Base-by-base conservation (phyloP, 2,113 vertebrate species). In the Podocnemis expansa region DNA sequence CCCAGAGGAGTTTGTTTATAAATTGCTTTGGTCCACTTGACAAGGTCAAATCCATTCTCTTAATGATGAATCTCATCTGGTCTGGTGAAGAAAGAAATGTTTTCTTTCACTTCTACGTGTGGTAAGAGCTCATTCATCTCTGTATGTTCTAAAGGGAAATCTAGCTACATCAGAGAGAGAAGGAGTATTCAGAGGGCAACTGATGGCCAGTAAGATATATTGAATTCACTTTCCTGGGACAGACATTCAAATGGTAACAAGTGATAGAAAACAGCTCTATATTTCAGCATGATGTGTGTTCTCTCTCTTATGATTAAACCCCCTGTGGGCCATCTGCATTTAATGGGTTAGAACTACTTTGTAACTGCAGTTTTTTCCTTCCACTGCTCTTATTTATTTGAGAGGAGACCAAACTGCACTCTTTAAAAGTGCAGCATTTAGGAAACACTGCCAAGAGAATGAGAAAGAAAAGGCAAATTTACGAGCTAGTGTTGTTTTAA, bases 1-100 rank as follows among this genome's bases (percentile, higher is more conserved):
- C 98, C 96, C 96, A 95, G 93, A 98, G 98, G 97, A 97, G 97
- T 98, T 98, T 98, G 98, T 98, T 99, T 98, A 99, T 99, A 99
- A 99, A 99, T 99, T 98, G 98, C 98, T 98, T 98, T 97, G 97
- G 98, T 99, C 99, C 98, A 99, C 98, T 99, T 98, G 98, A 96
- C 98, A 98, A 98, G 99, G 99, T 99, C 99, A 99, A 99, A 99
- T 99, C 98, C 99, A 99, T 99, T 99, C 98, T 98, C 98, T 97
- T 98, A 98, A 98, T 99, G 99, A 99, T 98, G 98, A 98, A 99
- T 99, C 98, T 99, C 98, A 98, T 99, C 98, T 99, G 99, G 97
- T 98, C 98, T 98, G 97, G 97, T 96, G 97, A 95, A 97, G 97
- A 98, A 98, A 98, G 98, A 98, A 98, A 98, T 98, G 98, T 98